Conservation (phyloP, 2,888 invertebrate species). For the Kryphioiulus occultus region DNA sequence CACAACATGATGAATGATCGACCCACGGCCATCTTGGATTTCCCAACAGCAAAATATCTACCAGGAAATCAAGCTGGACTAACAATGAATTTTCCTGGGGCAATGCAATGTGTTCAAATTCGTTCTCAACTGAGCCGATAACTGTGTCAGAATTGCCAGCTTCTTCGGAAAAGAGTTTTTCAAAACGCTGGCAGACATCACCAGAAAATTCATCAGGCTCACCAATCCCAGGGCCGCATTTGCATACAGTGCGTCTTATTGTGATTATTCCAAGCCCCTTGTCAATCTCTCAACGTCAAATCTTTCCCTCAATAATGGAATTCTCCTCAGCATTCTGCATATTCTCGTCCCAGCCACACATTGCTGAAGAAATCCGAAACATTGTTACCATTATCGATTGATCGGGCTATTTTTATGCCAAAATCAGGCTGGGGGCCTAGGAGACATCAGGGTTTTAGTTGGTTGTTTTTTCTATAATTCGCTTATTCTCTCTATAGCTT, state of each 20-base stretch:
- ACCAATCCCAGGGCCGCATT: background rate
- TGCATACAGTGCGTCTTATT: background rate
- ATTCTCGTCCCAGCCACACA: background rate
- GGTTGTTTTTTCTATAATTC: conserved; percentile 11
- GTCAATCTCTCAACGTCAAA: conserved; percentile 29
- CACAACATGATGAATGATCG: background rate
- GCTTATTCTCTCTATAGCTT: background rate
- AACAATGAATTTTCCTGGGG: background rate
- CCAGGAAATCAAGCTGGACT: background rate
- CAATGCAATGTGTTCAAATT: background rate
- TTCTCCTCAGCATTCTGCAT: background rate
- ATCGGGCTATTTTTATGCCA: background rate
- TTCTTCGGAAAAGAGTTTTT: background rate
- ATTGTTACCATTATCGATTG: conserved; percentile 40
- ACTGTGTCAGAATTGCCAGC: background rate
- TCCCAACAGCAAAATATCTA: background rate
- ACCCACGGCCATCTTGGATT: background rate
- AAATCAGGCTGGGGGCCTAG: background rate
- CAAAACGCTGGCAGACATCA: background rate
- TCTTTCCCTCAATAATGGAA: conserved; percentile 22
- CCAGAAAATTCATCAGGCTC: background rate
- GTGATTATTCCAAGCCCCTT: background rate
- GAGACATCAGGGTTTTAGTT: background rate
- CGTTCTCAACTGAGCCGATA: background rate
- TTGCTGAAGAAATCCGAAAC: conserved; percentile 29